Percentiles rank a stretch among this genome's conserved stretches.
phyloP scores from a whole-genome alignment of 1,140 invertebrate species.

The Nylanderia fulva region DNA sequence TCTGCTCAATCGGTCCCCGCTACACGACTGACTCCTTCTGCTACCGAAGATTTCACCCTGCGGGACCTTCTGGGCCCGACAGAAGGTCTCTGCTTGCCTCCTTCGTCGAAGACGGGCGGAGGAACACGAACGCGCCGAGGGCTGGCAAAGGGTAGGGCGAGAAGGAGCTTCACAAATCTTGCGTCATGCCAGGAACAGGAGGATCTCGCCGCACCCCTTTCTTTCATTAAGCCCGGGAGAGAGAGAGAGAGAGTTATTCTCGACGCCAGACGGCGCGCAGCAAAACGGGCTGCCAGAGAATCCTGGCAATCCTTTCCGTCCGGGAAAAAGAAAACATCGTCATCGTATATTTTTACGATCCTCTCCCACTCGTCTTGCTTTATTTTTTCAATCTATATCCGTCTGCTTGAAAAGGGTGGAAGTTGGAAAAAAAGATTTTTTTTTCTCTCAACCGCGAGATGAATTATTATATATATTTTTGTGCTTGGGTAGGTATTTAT shows the following conservation, averaged over 20 bases:
- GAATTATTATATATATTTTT: not conserved
- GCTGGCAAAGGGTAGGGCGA: constrained; percentile 23
- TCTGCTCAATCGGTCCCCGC: constrained; percentile 66
- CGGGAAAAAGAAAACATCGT: constrained; percentile 44
- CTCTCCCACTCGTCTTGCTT: constrained; percentile 52
- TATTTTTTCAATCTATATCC: constrained; percentile 26
- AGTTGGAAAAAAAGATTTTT: not conserved
- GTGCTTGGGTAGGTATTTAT: not conserved
- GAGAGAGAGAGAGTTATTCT: constrained; percentile 64
- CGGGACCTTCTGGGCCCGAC: constrained; percentile 64
- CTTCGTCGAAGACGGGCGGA: constrained; percentile 17
- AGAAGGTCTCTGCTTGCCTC: constrained; percentile 60
- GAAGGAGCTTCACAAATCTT: constrained; percentile 62
- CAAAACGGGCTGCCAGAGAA: constrained; percentile 38
- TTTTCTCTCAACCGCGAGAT: not conserved
- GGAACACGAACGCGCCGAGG: constrained; percentile 18
- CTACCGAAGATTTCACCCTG: constrained; percentile 61
- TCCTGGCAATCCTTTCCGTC: constrained; percentile 69
- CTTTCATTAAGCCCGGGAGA: constrained; percentile 59
- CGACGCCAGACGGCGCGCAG: constrained; percentile 66
- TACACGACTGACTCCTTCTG: constrained; percentile 78
- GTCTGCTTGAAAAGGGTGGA: not conserved
- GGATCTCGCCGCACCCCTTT: constrained; percentile 61
- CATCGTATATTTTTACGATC: constrained; percentile 57
- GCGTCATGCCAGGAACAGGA: constrained; percentile 55